A percentile compares a stretch with the other conserved stretches of the same genome.
These are phyloP conservation scores for Tokudaia muenninki DNA, from an alignment of 2,797 vertebrate genomes.

Conservation along the genomic window DNA sequence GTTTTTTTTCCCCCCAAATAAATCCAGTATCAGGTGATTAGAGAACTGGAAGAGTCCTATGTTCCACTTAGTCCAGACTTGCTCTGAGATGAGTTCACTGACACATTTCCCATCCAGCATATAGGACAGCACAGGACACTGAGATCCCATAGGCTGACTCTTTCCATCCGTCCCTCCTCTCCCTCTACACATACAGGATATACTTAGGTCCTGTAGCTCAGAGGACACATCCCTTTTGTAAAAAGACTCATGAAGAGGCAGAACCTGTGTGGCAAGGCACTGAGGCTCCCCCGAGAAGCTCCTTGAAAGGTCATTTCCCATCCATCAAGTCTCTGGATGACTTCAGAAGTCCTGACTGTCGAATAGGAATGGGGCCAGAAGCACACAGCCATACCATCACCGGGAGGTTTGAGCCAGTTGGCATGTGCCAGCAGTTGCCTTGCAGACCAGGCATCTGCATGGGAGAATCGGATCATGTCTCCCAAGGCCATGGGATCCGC, in stretches of 20 bases:
- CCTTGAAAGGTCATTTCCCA: rapidly evolving
- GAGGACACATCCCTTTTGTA: neutral
- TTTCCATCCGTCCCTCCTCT: neutral
- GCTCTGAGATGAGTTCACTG: rapidly evolving
- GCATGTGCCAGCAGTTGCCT: neutral
- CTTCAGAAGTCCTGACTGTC: neutral
- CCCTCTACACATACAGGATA: neutral
- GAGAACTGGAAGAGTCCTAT: neutral
- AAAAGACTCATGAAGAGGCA: neutral
- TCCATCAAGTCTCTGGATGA: neutral
- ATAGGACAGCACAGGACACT: neutral
- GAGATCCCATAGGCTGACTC: neutral
- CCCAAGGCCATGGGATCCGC: too few relatives aligned
- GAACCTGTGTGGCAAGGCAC: rapidly evolving
- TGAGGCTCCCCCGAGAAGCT: neutral
- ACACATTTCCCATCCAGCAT: rapidly evolving
- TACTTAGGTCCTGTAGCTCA: neutral
- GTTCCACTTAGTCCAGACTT: rapidly evolving
- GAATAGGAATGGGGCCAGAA: neutral
- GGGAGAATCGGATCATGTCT: neutral
- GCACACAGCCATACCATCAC: neutral
- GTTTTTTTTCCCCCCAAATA: neutral
- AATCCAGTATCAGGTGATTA: neutral
- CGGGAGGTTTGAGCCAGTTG: too few relatives aligned
- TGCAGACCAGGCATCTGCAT: neutral